Conservation (phyloP, 2,888 invertebrate genomes). For the Polydrusus tereticollis region DNA sequence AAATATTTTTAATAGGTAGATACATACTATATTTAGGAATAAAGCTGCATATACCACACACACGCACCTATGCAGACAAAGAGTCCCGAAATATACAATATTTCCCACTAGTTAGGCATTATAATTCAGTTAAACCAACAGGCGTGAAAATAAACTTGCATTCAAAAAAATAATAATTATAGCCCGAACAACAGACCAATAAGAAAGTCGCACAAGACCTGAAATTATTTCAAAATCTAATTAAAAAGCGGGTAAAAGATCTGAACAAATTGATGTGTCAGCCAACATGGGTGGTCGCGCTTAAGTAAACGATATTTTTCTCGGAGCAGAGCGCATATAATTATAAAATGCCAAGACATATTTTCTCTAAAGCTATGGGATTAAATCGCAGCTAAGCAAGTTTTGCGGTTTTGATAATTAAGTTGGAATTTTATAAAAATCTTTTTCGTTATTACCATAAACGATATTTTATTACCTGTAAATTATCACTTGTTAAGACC, state of each 20-base stretch:
- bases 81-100: too few species aligned
- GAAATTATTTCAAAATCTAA: constrained; percentile 2
- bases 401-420: constrained; percentile 17
- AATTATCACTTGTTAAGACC: neutral
- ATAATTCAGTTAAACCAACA: too few species aligned
- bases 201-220: neutral
- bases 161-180: too few species aligned
- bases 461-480: neutral
- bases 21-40: too few species aligned
- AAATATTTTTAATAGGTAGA: too few species aligned
- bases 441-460: neutral
- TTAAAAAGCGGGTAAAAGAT: constrained; percentile 22
- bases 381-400: neutral
- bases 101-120: too few species aligned
- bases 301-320: constrained; percentile 17
- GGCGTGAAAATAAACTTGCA: too few species aligned
- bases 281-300: constrained; percentile 27
- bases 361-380: neutral
- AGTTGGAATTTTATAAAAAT: constrained; percentile 1
- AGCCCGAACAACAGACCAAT: neutral
- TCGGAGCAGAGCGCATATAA: constrained; percentile 14
- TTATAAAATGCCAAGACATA: constrained; percentile 23
- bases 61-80: too few species aligned
- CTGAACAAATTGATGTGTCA: constrained; percentile 25
- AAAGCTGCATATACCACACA: too few species aligned